phyloP scores from a whole-genome alignment of 2,797 vertebrate species.

The Cercopithecus mitis region DNA sequence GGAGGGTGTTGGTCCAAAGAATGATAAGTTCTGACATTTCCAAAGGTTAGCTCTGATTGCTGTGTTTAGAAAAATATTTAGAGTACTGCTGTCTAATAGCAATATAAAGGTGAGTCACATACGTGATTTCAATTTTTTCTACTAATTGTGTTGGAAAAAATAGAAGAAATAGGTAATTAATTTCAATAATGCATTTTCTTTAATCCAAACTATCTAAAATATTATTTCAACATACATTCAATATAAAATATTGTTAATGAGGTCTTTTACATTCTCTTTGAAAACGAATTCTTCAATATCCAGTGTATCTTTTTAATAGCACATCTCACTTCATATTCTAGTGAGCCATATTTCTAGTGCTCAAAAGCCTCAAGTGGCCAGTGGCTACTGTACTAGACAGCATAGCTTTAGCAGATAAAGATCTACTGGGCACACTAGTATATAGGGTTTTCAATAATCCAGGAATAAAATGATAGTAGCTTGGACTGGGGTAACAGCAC shows the following conservation, averaged over 20 bases:
- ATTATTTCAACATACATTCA: background rate
- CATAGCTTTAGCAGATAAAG: background rate
- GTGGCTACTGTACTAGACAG: background rate
- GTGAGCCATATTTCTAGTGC: background rate
- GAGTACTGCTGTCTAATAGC: background rate
- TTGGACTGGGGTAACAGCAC: background rate
- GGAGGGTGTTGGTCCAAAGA: background rate
- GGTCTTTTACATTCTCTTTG: background rate
- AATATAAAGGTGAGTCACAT: background rate
- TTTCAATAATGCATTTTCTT: background rate
- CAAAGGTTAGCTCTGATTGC: background rate
- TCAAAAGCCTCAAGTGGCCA: background rate
- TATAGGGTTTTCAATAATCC: background rate
- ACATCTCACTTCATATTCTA: background rate
- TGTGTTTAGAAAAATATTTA: background rate
- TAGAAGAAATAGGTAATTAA: background rate
- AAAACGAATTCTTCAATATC: background rate
- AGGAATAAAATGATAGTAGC: background rate
- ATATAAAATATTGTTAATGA: background rate
- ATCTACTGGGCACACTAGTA: background rate
- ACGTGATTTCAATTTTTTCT: slow-evolving; percentile 43
- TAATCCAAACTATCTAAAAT: background rate
- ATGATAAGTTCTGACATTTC: background rate
- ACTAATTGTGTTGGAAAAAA: background rate
- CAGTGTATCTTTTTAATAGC: background rate